phyloP scores from a whole-genome alignment of 2,888 invertebrate species.

The Notodonta ziczac region DNA sequence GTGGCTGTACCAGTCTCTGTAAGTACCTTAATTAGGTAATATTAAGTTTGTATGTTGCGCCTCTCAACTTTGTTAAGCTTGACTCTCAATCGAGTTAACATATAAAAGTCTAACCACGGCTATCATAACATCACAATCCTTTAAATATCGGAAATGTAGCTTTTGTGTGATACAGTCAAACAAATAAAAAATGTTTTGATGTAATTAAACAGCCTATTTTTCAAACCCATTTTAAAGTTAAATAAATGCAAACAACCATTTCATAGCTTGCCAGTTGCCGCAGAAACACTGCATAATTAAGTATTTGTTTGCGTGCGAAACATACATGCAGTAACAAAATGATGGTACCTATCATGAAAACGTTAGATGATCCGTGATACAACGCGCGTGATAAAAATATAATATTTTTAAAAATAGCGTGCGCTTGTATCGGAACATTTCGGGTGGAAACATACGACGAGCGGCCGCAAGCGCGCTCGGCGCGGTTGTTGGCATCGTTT shows the following conservation, averaged over 20 bases:
- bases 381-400: conserved; percentile 4
- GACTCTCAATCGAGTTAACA: too few species aligned
- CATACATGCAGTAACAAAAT: background rate
- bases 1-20: background rate
- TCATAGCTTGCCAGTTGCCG: background rate
- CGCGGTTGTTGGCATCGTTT: background rate
- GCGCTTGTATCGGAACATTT: background rate
- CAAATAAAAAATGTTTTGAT: background rate
- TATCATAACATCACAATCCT: too few species aligned
- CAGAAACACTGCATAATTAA: background rate
- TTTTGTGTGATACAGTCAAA: too few species aligned
- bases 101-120: too few species aligned
- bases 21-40: too few species aligned
- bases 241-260: background rate
- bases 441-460: conserved; percentile 1
- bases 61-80: too few species aligned
- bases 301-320: background rate
- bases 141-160: too few species aligned
- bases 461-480: background rate
- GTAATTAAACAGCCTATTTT: background rate
- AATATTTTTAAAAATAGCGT: conserved; percentile 1
- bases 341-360: background rate
- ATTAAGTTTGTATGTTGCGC: too few species aligned
- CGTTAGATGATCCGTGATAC: background rate
- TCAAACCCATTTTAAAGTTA: background rate